These are phyloP conservation scores for Notarius quadriscutis DNA, from an alignment of 2,113 vertebrate genomes.

Conservation along the genomic window DNA sequence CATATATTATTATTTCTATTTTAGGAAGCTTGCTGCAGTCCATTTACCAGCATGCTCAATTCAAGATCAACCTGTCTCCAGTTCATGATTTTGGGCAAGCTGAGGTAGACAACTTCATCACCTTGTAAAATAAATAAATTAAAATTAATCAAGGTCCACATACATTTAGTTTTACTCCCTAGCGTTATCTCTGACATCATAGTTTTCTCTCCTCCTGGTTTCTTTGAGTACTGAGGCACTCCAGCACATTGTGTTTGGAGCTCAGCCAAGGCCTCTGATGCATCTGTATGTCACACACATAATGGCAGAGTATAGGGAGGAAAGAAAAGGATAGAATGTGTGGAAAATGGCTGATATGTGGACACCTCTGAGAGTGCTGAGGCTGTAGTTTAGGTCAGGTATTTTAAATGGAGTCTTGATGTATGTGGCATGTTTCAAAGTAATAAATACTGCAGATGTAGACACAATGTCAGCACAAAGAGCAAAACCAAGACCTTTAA, in stretches of 20 bases:
- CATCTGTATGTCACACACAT: conserved; percentile 23
- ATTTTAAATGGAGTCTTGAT: conserved; percentile 60
- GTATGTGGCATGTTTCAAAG: conserved; percentile 45
- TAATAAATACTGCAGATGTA: conserved; percentile 57
- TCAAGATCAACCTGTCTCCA: background rate
- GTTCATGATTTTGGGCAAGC: background rate
- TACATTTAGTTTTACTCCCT: background rate
- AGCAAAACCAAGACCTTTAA: background rate
- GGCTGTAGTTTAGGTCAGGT: conserved; percentile 55
- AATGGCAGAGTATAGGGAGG: conserved; percentile 42
- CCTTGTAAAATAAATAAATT: background rate
- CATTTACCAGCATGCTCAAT: background rate
- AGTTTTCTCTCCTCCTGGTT: background rate
- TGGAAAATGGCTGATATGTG: conserved; percentile 65
- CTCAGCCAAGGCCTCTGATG: conserved; percentile 39
- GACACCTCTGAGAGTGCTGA: conserved; percentile 62
- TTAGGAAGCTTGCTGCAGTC: background rate
- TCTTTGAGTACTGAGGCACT: conserved; percentile 10
- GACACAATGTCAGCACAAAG: background rate
- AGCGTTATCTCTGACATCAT: background rate
- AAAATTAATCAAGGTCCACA: conserved; percentile 5
- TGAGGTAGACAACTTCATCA: background rate
- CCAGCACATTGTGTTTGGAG: conserved; percentile 27
- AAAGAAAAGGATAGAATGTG: conserved; percentile 45
- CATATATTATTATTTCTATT: background rate